Evolutionary conservation across 2,888 invertebrate genomes (phyloP), one percentile per base, ranked within the genome.

Genomic region (Heliconius charithonia): DNA sequence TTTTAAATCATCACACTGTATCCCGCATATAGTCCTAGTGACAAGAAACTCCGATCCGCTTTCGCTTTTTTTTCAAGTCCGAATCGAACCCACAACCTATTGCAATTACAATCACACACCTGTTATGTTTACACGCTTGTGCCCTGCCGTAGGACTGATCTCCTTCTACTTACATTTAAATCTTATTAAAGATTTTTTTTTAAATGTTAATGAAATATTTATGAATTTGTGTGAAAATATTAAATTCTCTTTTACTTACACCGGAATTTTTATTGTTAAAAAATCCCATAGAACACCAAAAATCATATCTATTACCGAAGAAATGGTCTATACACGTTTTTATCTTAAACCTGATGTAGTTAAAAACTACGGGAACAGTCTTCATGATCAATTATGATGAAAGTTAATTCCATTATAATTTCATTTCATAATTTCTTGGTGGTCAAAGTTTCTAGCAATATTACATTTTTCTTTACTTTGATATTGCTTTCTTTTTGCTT

Each of bases 381-480:
- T 51, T 51, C 51, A 19, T 51, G 51, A 10, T 25, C 22, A 67
- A 37, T 67, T n/a, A 67, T 37, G 19, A 32, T 29, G 72, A 41
- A 76, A 77, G 74, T 74, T 77, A 77, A 77, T 79, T 75, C 77
- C 65, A 51, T 79, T 19, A 19, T 70, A 77, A 77, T 62, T 77
- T 56, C 10, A 45, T 77, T 63, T 63, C 63, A 73, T 59, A 32
- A 69, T 62, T 73, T 59, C 32, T 32, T 73, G 37, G 59, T n/a
- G 32, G 13, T 73, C 59, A 73, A 73, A 13, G 25, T 37, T 19
- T 62, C 62, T 25, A 27, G 25, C 25, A 16, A 25, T 4, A 25
- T 62, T 27, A 63, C 0, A 27, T 27, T 71, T 71, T 51, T 45
- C 51, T 45, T 22, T 69, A 69, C 67, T 25, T 37, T 69, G 6